Conservation (phyloP, 1,140 invertebrate genomes). For the Colletes gigas region DNA sequence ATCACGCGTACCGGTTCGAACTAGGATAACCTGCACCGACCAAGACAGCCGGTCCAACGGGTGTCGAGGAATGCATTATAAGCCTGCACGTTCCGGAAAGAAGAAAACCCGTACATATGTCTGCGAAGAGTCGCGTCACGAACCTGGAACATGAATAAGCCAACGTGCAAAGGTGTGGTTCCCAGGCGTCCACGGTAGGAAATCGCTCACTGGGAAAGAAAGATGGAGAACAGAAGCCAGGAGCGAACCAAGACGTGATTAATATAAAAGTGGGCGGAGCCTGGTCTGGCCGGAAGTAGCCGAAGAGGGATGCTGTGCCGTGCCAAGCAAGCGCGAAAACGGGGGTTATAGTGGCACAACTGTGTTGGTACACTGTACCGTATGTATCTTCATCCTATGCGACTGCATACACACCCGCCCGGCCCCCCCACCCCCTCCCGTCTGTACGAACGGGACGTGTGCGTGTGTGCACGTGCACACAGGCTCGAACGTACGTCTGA, state of each 20-base stretch:
- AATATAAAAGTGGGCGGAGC: slow-evolving; percentile 82
- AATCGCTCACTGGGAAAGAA: slow-evolving; percentile 77
- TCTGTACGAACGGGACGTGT: slow-evolving; percentile 26
- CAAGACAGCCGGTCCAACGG: neutral
- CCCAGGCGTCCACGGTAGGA: slow-evolving; percentile 76
- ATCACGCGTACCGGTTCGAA: no score
- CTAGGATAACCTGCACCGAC: neutral
- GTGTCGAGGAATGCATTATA: no score
- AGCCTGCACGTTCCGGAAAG: neutral
- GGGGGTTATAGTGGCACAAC: slow-evolving; percentile 68
- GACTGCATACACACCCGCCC: slow-evolving; percentile 31
- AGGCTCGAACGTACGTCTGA: slow-evolving; percentile 36
- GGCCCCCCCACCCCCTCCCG: slow-evolving; percentile 27
- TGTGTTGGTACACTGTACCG: slow-evolving; percentile 58
- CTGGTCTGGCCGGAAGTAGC: slow-evolving; percentile 77
- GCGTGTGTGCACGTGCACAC: slow-evolving; percentile 29
- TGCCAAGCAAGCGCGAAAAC: slow-evolving; percentile 77
- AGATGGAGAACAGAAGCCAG: slow-evolving; percentile 75
- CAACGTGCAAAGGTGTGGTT: slow-evolving; percentile 79
- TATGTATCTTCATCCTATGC: slow-evolving; percentile 56
- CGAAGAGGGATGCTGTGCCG: slow-evolving; percentile 78
- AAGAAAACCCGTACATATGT: neutral
- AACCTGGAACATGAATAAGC: slow-evolving; percentile 77
- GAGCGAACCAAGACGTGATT: slow-evolving; percentile 80
- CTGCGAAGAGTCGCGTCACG: slow-evolving; percentile 65